These are phyloP conservation scores for Struthio camelus DNA, from an alignment of 2,113 vertebrate species.

Conservation along the genomic window DNA sequence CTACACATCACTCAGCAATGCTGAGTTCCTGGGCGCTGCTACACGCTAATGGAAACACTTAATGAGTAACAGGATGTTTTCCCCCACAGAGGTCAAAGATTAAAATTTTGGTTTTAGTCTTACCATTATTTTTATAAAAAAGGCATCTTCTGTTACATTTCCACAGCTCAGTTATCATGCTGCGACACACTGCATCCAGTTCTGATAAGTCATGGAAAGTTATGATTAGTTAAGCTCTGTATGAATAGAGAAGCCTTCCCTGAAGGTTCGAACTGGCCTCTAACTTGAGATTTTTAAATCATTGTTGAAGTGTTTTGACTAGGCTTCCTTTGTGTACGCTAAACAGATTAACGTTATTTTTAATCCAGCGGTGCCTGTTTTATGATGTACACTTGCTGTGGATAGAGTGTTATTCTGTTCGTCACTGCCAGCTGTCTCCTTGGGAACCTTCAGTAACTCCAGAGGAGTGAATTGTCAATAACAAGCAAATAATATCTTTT, in stretches of 20 bases:
- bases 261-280: constrained; percentile 43
- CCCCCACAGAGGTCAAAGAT: constrained; percentile 60
- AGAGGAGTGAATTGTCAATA: constrained; percentile 39
- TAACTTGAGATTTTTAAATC: constrained; percentile 58
- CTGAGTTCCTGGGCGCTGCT: constrained; percentile 11
- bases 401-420: constrained; percentile 45
- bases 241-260: constrained; percentile 52
- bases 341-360: constrained; percentile 64
- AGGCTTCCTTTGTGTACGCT: constrained; percentile 54
- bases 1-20: constrained; percentile 11
- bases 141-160: constrained; percentile 70
- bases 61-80: constrained; percentile 70
- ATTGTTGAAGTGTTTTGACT: constrained; percentile 56
- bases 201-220: constrained; percentile 68
- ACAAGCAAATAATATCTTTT: constrained; percentile 42
- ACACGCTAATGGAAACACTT: constrained; percentile 55
- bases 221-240: constrained; percentile 64
- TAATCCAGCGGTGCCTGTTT: constrained; percentile 36
- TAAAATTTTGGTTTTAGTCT: constrained; percentile 74
- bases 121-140: constrained; percentile 61
- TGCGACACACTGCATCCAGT: constrained; percentile 60
- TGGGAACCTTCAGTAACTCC: constrained; percentile 45
- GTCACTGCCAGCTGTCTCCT: constrained; percentile 51
- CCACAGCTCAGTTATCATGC: constrained; percentile 57
- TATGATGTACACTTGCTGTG: constrained; percentile 20